Evolutionary conservation across 2,888 invertebrate species (phyloP).

Genomic region (Drosophila ezoana): DNA sequence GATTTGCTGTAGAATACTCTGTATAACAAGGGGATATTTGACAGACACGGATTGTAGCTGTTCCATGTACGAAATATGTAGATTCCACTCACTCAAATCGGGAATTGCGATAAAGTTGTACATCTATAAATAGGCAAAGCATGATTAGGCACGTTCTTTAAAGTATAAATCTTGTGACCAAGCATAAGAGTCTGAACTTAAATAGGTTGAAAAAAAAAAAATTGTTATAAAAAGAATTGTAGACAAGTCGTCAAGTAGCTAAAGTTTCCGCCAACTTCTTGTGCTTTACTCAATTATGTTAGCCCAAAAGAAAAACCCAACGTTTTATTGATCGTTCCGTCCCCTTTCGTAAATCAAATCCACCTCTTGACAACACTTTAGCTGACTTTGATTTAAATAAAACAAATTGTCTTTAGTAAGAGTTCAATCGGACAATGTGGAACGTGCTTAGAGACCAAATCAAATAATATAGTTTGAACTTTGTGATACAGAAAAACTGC

Average conservation of each 20-base stretch:
- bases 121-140: slow-evolving; percentile 39
- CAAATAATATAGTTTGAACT: slow-evolving; percentile 18
- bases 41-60: slow-evolving; percentile 6
- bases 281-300: neutral
- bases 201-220: slow-evolving; percentile 69
- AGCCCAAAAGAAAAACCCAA: slow-evolving; percentile 39
- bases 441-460: slow-evolving; percentile 41
- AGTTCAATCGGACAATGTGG: slow-evolving; percentile 8
- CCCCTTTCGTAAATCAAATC: slow-evolving; percentile 27
- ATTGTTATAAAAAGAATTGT: slow-evolving; percentile 35
- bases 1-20: slow-evolving; percentile 22
- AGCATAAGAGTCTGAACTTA: slow-evolving; percentile 78
- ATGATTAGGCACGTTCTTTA: slow-evolving; percentile 45
- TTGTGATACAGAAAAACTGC: slow-evolving; percentile 59
- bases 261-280: slow-evolving; percentile 2
- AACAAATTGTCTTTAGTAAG: slow-evolving; percentile 2
- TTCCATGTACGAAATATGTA: slow-evolving; percentile 23
- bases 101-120: slow-evolving; percentile 33
- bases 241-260: slow-evolving; percentile 21
- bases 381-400: neutral
- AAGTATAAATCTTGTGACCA: slow-evolving; percentile 69
- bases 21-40: slow-evolving; percentile 15
- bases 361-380: slow-evolving; percentile 29
- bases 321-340: slow-evolving; percentile 54
- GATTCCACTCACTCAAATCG: slow-evolving; percentile 24